Percentiles rank a stretch among this genome's conserved stretches.
Evolutionary conservation across 2,888 invertebrate species (phyloP).

Genomic region (Steromphala cineraria): DNA sequence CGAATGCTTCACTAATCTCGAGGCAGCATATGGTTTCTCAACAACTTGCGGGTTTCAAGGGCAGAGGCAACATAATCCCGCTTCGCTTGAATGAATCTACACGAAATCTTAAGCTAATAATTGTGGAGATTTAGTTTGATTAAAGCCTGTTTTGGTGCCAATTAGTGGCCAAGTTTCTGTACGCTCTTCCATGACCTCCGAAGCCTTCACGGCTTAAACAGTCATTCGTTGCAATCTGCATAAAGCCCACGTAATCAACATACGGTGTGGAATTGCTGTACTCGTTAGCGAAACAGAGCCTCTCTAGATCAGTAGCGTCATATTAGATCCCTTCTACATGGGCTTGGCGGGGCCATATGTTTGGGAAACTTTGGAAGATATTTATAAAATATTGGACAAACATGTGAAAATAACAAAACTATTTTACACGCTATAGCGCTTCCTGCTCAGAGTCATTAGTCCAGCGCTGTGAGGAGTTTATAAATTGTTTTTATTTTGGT

Average conservation of each 20-base stretch:
- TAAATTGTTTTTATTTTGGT: not conserved
- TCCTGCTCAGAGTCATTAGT: not conserved
- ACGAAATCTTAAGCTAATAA: not conserved
- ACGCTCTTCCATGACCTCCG: not conserved
- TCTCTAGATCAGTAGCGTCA: not conserved
- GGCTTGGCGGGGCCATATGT: not conserved
- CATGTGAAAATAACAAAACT: not conserved
- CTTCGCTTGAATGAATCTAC: not conserved
- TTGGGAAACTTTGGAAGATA: not conserved
- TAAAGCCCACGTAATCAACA: not conserved
- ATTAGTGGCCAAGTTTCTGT: not conserved
- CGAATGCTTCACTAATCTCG: not conserved
- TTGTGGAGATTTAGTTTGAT: slow-evolving; percentile 10
- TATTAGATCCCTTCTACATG: not conserved
- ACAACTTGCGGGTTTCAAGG: not conserved
- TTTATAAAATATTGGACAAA: slow-evolving; percentile 2
- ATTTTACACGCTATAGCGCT: not conserved
- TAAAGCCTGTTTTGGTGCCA: slow-evolving; percentile 11
- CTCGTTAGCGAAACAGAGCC: not conserved
- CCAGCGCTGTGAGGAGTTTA: not conserved
- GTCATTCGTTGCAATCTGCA: not conserved
- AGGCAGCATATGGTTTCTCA: not conserved
- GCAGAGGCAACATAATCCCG: not conserved
- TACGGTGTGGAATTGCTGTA: not conserved
- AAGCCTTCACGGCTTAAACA: not conserved